phyloP scores from a whole-genome alignment of 2,113 vertebrate genomes.

The Oxyruncus cristatus region DNA sequence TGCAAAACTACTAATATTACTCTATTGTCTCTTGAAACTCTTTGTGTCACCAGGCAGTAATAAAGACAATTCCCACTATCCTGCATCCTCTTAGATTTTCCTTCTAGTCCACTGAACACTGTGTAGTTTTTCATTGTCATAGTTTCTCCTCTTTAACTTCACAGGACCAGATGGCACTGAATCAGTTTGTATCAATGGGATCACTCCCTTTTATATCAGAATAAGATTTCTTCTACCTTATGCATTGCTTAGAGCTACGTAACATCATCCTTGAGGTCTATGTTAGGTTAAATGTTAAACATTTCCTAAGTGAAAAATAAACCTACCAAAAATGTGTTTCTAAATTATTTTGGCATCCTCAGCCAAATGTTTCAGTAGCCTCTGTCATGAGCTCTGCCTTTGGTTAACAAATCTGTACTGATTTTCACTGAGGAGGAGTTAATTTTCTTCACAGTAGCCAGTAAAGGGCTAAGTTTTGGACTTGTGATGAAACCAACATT shows the following conservation, averaged over 20 bases:
- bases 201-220: background rate
- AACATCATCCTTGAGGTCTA: background rate
- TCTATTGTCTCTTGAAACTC: background rate
- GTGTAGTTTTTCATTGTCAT: background rate
- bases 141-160: background rate
- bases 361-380: background rate
- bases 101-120: background rate
- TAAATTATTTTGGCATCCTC: background rate
- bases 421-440: background rate
- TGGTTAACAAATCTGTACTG: background rate
- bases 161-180: background rate
- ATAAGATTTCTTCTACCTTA: background rate
- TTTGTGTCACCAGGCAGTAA: background rate
- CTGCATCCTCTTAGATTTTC: background rate
- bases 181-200: background rate
- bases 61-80: background rate
- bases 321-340: background rate
- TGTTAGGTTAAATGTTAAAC: background rate
- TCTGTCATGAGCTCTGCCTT: background rate
- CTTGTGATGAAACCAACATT: background rate
- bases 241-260: background rate
- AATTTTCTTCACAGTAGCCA: background rate
- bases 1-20: background rate
- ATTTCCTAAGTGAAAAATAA: background rate
- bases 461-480: background rate